Evolutionary conservation across 2,797 vertebrate genomes (phyloP).

Genomic region (Rhinoraja longicauda): DNA sequence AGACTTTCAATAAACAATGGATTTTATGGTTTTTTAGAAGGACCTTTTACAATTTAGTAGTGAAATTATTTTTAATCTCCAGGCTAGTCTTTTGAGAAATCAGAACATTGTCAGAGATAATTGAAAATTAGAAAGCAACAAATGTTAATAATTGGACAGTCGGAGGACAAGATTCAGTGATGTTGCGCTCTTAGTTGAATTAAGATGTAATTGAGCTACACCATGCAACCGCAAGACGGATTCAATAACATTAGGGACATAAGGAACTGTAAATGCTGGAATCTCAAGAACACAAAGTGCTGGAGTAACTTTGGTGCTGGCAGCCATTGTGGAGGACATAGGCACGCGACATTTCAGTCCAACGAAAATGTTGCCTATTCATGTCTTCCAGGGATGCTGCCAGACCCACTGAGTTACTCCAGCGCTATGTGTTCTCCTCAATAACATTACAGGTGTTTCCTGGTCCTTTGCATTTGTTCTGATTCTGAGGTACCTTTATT

Average conservation of each 20-base stretch:
- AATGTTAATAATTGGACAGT: not conserved
- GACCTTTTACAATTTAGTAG: not conserved
- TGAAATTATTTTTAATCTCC: not conserved
- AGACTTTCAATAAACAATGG: not conserved
- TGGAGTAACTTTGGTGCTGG: too few species aligned
- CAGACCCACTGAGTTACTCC: too few species aligned
- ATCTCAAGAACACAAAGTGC: too few species aligned
- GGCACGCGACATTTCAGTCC: too few species aligned
- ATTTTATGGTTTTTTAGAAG: not conserved
- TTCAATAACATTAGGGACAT: not conserved
- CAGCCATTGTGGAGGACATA: too few species aligned
- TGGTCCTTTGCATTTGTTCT: not conserved
- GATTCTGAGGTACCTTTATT: not conserved
- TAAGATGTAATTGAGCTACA: not conserved
- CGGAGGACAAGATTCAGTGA: not conserved
- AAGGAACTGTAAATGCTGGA: too few species aligned
- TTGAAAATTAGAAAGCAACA: not conserved
- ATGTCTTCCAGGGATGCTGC: too few species aligned
- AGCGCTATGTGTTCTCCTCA: not conserved
- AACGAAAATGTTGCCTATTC: too few species aligned
- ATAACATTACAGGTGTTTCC: not conserved
- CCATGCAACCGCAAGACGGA: not conserved
- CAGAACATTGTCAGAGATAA: not conserved
- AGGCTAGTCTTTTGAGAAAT: not conserved
- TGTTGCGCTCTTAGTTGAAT: not conserved